Conservation (phyloP, 2,888 invertebrate genomes). For the Oscheius onirici region DNA sequence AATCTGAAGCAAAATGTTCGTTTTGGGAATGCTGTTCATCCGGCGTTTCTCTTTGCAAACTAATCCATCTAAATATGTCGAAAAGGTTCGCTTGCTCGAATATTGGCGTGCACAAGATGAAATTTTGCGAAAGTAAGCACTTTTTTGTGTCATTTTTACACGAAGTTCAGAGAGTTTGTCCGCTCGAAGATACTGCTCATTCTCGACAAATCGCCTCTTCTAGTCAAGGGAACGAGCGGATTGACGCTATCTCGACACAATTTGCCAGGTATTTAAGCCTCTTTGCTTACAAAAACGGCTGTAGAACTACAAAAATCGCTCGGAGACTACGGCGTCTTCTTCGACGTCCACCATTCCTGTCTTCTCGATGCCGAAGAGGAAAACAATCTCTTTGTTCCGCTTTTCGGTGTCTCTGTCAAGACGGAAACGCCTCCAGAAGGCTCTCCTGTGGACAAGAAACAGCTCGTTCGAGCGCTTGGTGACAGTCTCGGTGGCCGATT, state of each 20-base stretch:
- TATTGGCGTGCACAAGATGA: constrained; percentile 57
- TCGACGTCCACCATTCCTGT: constrained; percentile 57
- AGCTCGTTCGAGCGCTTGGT: constrained; percentile 50
- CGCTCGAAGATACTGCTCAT: constrained; percentile 51
- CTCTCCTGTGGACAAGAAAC: constrained; percentile 44
- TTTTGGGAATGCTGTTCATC: constrained; percentile 27
- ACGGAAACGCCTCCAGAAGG: constrained; percentile 51
- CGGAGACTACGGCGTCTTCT: constrained; percentile 59
- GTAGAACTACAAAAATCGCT: constrained; percentile 46
- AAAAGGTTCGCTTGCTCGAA: constrained; percentile 51
- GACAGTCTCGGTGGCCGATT: constrained; percentile 42
- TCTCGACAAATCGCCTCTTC: constrained; percentile 55
- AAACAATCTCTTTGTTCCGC: constrained; percentile 36
- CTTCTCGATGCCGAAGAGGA: constrained; percentile 53
- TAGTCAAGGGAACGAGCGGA: constrained; percentile 34
- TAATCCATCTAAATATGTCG: constrained; percentile 38
- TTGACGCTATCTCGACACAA: constrained; percentile 34
- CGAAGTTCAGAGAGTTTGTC: constrained; percentile 23
- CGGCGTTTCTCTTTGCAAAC: not conserved
- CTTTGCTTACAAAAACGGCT: constrained; percentile 1
- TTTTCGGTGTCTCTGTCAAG: constrained; percentile 48
- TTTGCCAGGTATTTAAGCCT: not conserved
- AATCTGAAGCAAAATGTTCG: not conserved
- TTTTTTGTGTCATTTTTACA: no score
- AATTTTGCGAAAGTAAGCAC: constrained; percentile 31